Evolutionary conservation across 2,797 vertebrate species (phyloP), one percentile per base, ranked within the genome.

Genomic region (Urocyon cinereoargenteus): DNA sequence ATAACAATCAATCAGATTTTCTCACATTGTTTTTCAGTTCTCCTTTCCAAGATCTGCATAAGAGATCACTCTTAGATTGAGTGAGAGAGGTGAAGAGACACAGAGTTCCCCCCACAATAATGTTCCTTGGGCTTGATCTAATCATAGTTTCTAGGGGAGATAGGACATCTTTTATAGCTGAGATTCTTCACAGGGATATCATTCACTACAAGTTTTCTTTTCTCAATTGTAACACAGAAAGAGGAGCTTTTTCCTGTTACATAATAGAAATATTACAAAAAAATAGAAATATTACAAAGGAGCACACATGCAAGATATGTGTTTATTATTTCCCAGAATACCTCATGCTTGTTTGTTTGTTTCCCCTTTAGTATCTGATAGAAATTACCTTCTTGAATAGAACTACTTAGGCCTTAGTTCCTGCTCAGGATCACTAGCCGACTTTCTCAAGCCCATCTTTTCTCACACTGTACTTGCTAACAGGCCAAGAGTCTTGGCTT

Each of bases 251-350:
- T 49, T 90, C 70, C 70, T 28, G 64, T 62, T 26, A 53, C 55
- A 8, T 51, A 70, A 72, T 28, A n/a, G 72, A 40, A 22, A n/a
- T 9, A 89, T 51, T 57, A 6, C 34, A 72, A 64, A 61, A 40
- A 45, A 64, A 72, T 28, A n/a, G 72, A 40, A 22, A n/a, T 9
- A 89, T 51, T 57, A 6, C 34, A 72, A 64, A 61, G 36, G 7
- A 66, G 34, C 13, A 89, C 40, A 45, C 14, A 77, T 7, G 36
- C 18, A 70, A 81, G 12, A 24, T 62, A 78, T 36, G 31, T 31
- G 61, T 93, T 51, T 78, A 73, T 72, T 95, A 85, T 77, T 89
- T 87, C 68, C 87, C 68, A 85, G 36, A 64, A 59, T 28, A 70
- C 7, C 19, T 62, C 28, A 64, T n/a, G 6, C 85, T 78, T 72